Conservation (phyloP, 64 coral and sea anemone genomes). For the Orbicella faveolata region DNA sequence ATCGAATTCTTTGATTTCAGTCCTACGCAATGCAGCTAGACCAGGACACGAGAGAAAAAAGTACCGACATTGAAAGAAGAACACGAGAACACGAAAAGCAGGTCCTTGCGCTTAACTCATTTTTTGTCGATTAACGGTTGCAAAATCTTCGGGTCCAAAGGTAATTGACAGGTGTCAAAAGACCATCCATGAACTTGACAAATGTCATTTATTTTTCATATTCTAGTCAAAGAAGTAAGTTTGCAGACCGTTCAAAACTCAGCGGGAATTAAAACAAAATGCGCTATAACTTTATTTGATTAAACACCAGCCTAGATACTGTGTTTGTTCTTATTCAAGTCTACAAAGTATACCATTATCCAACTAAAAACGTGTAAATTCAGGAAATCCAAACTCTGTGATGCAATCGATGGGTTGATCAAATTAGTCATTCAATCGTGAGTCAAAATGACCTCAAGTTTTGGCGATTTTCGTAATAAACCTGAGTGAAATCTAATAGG, state of each 20-base stretch:
- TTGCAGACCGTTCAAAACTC: not conserved
- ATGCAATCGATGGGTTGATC: not conserved
- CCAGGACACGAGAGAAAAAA: too few species aligned
- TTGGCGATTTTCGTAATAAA: not conserved
- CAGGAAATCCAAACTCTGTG: not conserved
- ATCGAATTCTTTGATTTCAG: too few species aligned
- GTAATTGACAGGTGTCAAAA: slow-evolving; percentile 20
- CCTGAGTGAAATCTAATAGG: not conserved
- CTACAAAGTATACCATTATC: too few species aligned
- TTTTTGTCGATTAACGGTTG: not conserved
- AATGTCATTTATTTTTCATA: slow-evolving; percentile 18
- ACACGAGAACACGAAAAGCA: not conserved
- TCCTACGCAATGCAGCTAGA: too few species aligned
- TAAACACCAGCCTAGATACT: too few species aligned
- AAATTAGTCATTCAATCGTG: not conserved
- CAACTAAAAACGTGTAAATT: not conserved
- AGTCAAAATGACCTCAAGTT: slow-evolving; percentile 32
- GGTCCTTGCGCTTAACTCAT: not conserved
- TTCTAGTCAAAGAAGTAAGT: not conserved
- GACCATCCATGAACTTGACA: not conserved
- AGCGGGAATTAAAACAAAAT: not conserved
- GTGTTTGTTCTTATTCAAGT: too few species aligned
- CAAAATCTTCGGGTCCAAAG: not conserved
- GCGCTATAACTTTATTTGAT: not conserved
- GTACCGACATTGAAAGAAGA: too few species aligned